Evolutionary conservation across 2,113 vertebrate species (phyloP), one percentile per base, ranked within the genome.

Genomic region (Phrynosoma blainvillii): DNA sequence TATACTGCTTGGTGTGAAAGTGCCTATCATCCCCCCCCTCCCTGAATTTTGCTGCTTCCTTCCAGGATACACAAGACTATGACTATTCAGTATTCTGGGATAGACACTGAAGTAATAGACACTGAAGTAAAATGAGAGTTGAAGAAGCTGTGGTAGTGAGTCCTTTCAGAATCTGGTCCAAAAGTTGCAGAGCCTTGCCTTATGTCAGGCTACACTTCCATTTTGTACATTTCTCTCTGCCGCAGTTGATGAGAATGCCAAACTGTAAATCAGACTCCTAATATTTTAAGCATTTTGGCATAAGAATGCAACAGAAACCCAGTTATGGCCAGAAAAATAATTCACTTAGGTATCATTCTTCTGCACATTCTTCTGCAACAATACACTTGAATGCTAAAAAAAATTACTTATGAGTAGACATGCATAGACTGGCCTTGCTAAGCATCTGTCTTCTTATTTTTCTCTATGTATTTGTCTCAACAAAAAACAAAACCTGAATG

Each of bases 261-360:
- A 87, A 27, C 9, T 68, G 59, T 47, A 78, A 85, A 77, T 85
- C 84, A 85, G 71, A 65, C 16, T 62, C 73, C 81, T n/a, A 68
- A 52, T 80, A 54, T 74, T 74, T 81, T 74, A 42, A 25, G 68
- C 25, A 20, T 14, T 81, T 25, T 56, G 42, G 25, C 36, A 27
- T 62, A 66, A 86, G 27, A n/a, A 54, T 20, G 16, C 25, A 66
- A 54, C 18, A 77, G 36, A 65, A 65, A 8, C 21, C 9, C 36
- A 65, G 25, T 47, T 62, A 62, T 62, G 25, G 74, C 73, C 16
- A 85, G 14, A 71, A 18, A 18, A 66, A 66, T 21, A 66, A 85
- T n/a, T 21, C 16, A 23, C 20, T 66, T 66, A 40, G 36, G 36
- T 13, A 42, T 21, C 81, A 47, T 30, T 68, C 59, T 23, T 75